A percentile compares a stretch with the other conserved stretches of the same genome.
These are phyloP conservation scores for Lysandra bellargus DNA, from an alignment of 2,888 invertebrate species.

Conservation along the genomic window DNA sequence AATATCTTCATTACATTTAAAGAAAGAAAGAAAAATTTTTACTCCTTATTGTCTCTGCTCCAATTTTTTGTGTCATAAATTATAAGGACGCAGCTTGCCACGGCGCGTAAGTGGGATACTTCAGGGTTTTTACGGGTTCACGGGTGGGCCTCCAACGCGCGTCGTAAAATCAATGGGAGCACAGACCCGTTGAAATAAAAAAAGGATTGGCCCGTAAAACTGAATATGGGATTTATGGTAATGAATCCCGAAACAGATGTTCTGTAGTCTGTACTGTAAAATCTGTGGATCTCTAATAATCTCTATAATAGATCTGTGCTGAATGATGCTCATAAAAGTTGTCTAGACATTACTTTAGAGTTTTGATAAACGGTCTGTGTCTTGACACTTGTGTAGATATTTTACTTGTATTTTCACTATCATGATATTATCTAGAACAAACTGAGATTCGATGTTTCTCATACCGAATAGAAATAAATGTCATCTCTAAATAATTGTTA, in stretches of 20 bases:
- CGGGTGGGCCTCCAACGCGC: neutral
- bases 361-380: neutral
- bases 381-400: too few species aligned
- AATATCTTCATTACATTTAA: neutral
- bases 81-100: neutral
- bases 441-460: too few species aligned
- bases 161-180: constrained; percentile 10
- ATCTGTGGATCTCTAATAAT: too few species aligned
- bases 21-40: neutral
- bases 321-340: neutral
- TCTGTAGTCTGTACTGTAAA: neutral
- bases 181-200: neutral
- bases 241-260: neutral
- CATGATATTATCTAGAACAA: too few species aligned
- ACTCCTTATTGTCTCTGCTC: neutral
- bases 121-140: neutral
- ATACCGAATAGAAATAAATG: neutral
- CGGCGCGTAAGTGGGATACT: neutral
- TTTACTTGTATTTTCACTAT: neutral
- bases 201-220: neutral
- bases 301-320: neutral
- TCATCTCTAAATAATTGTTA: too few species aligned
- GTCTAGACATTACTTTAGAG: neutral
- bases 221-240: neutral
- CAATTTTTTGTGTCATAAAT: constrained; percentile 2